A percentile compares a stretch with the other conserved stretches of the same genome.
These are phyloP conservation scores for Pristis pectinata DNA, from an alignment of 2,797 vertebrate genomes.

Conservation along the genomic window DNA sequence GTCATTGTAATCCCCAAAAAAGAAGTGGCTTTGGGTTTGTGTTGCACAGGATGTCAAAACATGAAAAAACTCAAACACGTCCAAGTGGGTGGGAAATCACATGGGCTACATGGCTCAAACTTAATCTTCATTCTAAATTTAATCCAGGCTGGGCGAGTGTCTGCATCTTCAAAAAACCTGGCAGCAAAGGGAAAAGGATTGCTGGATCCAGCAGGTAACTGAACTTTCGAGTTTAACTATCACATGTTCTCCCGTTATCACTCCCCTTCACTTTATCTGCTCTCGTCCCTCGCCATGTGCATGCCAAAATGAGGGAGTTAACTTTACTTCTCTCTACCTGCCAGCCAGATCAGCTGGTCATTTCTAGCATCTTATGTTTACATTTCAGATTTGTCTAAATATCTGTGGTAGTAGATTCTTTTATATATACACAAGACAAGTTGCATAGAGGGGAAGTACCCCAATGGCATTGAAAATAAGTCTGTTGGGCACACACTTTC, in stretches of 20 bases:
- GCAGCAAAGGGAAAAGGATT: not conserved
- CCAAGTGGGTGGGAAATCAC: not conserved
- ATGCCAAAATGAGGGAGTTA: no score
- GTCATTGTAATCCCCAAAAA: not conserved
- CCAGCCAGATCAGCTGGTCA: not conserved
- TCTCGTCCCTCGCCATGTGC: not conserved
- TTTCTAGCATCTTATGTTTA: not conserved
- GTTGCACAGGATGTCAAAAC: no score
- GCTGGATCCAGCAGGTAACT: not conserved
- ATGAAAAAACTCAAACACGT: not conserved
- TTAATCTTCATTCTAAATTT: not conserved
- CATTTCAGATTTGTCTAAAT: not conserved
- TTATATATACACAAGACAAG: not conserved
- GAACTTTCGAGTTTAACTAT: not conserved
- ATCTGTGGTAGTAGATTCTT: not conserved
- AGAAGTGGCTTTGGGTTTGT: not conserved
- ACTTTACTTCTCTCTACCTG: no score
- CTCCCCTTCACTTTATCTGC: not conserved
- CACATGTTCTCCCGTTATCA: not conserved
- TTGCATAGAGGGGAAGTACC: not conserved
- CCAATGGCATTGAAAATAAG: not conserved
- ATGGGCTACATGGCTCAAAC: not conserved
- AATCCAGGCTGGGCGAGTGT: not conserved
- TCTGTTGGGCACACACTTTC: not conserved
- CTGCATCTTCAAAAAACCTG: not conserved